Evolutionary conservation across 2,113 vertebrate genomes (phyloP).

Genomic region (Tragelaphus buxtoni): DNA sequence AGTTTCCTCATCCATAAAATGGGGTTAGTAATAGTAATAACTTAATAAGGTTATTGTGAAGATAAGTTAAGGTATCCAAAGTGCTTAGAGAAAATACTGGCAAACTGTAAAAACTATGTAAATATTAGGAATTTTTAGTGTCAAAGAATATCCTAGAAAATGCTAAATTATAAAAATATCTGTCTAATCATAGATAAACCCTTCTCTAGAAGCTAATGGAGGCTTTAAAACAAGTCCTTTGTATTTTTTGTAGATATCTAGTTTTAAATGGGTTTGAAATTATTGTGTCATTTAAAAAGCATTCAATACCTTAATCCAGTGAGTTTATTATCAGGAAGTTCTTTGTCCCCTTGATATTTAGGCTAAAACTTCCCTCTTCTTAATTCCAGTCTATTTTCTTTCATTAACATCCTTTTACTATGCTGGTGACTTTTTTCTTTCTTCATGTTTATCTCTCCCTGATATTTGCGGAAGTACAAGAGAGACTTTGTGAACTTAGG

Average conservation of each 20-base stretch:
- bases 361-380: constrained; percentile 15
- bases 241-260: background rate
- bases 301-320: background rate
- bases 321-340: constrained; percentile 29
- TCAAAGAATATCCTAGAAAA: background rate
- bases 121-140: background rate
- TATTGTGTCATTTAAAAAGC: constrained; percentile 23
- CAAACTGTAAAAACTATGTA: background rate
- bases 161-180: background rate
- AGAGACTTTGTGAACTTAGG: constrained; percentile 44
- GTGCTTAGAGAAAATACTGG: background rate
- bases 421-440: background rate
- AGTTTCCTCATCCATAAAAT: background rate
- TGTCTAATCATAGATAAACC: background rate
- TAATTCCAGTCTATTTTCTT: constrained; percentile 34
- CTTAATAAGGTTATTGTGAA: background rate
- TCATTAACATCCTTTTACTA: constrained; percentile 26
- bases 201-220: background rate
- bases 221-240: background rate
- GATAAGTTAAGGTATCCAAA: background rate
- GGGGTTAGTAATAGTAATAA: background rate
- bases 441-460: constrained; percentile 47
- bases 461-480: constrained; percentile 56
- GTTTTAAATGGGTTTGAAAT: background rate
- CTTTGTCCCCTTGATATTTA: constrained; percentile 41